Percentiles rank a stretch among this genome's conserved stretches.
These are phyloP conservation scores for Lepidothrix coronata DNA, from an alignment of 2,113 vertebrate genomes.

Conservation along the genomic window DNA sequence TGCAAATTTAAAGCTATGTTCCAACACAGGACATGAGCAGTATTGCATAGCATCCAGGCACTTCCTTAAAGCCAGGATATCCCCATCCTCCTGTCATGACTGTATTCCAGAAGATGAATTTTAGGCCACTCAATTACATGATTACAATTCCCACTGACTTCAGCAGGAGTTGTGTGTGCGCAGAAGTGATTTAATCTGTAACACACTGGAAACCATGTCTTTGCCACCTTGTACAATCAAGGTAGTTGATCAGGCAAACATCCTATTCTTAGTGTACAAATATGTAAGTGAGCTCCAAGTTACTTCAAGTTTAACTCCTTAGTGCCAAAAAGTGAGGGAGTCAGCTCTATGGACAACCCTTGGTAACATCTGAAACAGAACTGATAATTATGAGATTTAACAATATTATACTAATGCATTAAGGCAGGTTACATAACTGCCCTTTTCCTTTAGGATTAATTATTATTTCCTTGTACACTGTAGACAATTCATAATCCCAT, in stretches of 20 bases:
- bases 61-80: neutral
- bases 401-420: slow-evolving; percentile 39
- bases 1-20: neutral
- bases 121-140: neutral
- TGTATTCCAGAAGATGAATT: neutral
- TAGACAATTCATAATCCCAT: slow-evolving; percentile 42
- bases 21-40: neutral
- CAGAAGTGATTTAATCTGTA: neutral
- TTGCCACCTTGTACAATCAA: neutral
- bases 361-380: slow-evolving; percentile 3
- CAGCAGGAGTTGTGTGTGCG: neutral
- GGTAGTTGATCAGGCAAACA: neutral
- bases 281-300: neutral
- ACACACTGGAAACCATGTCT: neutral
- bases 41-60: slow-evolving; percentile 18
- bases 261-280: neutral
- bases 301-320: neutral
- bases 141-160: neutral
- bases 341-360: neutral
- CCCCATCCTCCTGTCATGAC: neutral
- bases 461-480: slow-evolving; percentile 58
- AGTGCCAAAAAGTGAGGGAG: neutral
- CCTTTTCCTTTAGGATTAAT: slow-evolving; percentile 80
- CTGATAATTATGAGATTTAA: neutral
- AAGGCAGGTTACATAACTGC: slow-evolving; percentile 73